Evolutionary conservation across 2,888 invertebrate genomes (phyloP).

Genomic region (Orchesellides sinensis): DNA sequence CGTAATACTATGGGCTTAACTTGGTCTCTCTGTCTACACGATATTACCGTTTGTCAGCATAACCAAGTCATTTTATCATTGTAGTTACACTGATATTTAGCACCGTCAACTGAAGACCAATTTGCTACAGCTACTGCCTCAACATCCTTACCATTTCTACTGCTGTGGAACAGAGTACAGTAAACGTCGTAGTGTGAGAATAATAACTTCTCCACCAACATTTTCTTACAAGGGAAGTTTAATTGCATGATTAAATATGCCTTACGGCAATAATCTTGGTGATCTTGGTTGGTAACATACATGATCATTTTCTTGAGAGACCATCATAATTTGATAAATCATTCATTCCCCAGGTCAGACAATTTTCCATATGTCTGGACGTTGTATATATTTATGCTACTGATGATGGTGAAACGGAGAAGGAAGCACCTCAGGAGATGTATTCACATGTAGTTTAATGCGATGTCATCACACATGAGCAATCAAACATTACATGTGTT

Average conservation of each 20-base stretch:
- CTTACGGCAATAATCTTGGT: slow-evolving; percentile 43
- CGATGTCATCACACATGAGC: slow-evolving; percentile 60
- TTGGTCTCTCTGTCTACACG: slow-evolving; percentile 52
- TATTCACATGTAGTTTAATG: neutral
- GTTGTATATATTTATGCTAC: no score
- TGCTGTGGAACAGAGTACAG: neutral
- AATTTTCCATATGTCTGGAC: no score
- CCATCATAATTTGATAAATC: no score
- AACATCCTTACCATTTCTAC: neutral
- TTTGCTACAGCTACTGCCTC: neutral
- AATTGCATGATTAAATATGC: slow-evolving; percentile 64
- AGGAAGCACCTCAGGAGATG: slow-evolving; percentile 37
- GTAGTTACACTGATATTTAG: slow-evolving; percentile 46
- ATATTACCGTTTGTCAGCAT: slow-evolving; percentile 66
- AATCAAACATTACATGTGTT: slow-evolving; percentile 42
- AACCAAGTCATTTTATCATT: slow-evolving; percentile 67
- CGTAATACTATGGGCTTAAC: slow-evolving; percentile 64
- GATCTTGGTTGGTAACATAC: slow-evolving; percentile 15
- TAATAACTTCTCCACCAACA: slow-evolving; percentile 22
- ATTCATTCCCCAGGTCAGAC: no score
- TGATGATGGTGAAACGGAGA: no score
- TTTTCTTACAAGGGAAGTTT: slow-evolving; percentile 57
- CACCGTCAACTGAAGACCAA: slow-evolving; percentile 36
- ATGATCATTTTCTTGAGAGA: slow-evolving; percentile 9
- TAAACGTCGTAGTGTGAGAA: slow-evolving; percentile 9